phyloP scores from a whole-genome alignment of 2,888 invertebrate genomes.

The Acleris emargana region DNA sequence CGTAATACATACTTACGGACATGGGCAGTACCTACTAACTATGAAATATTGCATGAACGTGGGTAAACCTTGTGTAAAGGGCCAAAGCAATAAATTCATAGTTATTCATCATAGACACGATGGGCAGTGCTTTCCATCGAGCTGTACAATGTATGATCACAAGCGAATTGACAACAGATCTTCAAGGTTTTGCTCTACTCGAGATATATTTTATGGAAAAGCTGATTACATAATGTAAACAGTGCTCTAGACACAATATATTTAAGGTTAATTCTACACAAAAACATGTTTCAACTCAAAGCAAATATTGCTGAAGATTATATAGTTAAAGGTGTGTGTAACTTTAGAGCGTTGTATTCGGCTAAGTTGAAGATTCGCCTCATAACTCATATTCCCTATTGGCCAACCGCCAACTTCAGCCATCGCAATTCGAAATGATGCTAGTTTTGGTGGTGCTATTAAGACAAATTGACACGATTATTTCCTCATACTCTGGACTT shows the following conservation, averaged over 20 bases:
- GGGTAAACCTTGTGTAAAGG: slow-evolving; percentile 34
- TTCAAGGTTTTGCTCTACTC: slow-evolving; percentile 13
- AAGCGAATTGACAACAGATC: slow-evolving; percentile 12
- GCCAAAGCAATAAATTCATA: slow-evolving; percentile 34
- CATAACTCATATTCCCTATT: slow-evolving; percentile 35
- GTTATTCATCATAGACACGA: slow-evolving; percentile 30
- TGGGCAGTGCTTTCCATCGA: slow-evolving; percentile 27
- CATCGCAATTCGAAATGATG: slow-evolving; percentile 35
- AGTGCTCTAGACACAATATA: no score
- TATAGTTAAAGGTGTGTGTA: slow-evolving; percentile 30
- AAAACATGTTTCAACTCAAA: neutral
- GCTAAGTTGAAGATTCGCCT: slow-evolving; percentile 33
- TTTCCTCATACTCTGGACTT: slow-evolving; percentile 20
- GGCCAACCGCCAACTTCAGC: slow-evolving; percentile 30
- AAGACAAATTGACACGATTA: slow-evolving; percentile 36
- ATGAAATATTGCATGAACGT: slow-evolving; percentile 33
- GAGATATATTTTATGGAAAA: neutral
- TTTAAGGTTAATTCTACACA: no score
- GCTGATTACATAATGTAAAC: neutral
- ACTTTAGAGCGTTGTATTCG: slow-evolving; percentile 21
- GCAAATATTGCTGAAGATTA: neutral
- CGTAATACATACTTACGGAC: slow-evolving; percentile 31
- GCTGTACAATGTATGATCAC: slow-evolving; percentile 27
- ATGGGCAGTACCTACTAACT: slow-evolving; percentile 32
- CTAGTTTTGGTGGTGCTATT: slow-evolving; percentile 33